These are phyloP conservation scores for Pseudotriccus pelzelni DNA, from an alignment of 2,797 vertebrate species.

Conservation along the genomic window DNA sequence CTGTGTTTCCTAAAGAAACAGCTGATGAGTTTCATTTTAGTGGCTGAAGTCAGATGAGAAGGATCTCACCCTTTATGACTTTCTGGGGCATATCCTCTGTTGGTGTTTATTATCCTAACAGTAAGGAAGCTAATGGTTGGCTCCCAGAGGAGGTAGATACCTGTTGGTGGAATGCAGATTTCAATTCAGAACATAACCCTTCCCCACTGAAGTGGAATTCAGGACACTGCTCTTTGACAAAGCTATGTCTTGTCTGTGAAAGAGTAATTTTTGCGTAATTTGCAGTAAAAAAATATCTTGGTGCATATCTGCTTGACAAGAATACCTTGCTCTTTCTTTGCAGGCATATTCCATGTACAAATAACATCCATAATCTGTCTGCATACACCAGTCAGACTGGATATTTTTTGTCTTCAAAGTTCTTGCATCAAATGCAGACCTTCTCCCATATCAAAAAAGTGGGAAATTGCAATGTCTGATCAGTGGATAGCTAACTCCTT, in stretches of 20 bases:
- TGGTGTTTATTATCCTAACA: background rate
- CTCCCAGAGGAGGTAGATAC: background rate
- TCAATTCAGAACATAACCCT: background rate
- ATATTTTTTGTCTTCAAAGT: background rate
- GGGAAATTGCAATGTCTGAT: background rate
- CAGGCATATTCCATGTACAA: background rate
- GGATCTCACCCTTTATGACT: background rate
- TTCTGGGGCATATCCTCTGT: background rate
- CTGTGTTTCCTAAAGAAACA: background rate
- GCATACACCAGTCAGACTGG: background rate
- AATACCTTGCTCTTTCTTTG: background rate
- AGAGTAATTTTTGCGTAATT: background rate
- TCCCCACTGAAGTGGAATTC: background rate
- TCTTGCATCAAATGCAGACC: background rate
- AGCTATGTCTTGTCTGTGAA: background rate
- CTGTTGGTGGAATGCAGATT: background rate
- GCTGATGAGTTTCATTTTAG: background rate
- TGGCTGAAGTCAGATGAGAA: background rate
- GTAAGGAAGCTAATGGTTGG: background rate
- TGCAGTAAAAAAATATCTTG: background rate
- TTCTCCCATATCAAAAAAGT: background rate
- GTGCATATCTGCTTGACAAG: background rate
- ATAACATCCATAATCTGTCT: background rate
- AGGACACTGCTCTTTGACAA: background rate
- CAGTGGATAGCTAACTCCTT: background rate